Evolutionary conservation across 2,113 vertebrate species (phyloP), one percentile per base, ranked within the genome.

Genomic region (Otus sunia): DNA sequence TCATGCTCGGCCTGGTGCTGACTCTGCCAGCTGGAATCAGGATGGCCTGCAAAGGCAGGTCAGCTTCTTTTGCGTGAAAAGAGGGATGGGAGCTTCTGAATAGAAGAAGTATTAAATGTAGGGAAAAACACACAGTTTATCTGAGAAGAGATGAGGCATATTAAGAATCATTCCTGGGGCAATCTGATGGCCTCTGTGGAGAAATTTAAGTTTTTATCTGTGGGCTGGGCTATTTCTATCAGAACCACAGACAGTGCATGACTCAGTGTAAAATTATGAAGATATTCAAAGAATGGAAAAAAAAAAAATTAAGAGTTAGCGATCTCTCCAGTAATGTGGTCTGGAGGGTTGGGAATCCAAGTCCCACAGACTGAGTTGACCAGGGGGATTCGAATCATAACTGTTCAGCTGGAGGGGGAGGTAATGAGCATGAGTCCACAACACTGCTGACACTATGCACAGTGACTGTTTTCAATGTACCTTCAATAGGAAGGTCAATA

Each of bases 351-450:
- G 58, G 68, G 64, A 77, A 39, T 25, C 8, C 41, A 71, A 45
- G 21, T 43, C 22, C 25, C n/a, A 50, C 4, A 41, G 4, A 72
- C 5, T 13, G 43, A 86, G 43, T n/a, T 82, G 45, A 49, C n/a
- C 10, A 4, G 10, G 7, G 11, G 10, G 1, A 30, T 71, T 45
- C 1, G 5, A 47, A 9, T 53, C 23, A 9, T 30, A 10, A 7
- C 27, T 41, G 10, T 58, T 53, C 69, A 73, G 37, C 26, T 52
- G 47, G 37, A 82, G 15, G 7, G 3, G 10, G 8, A 66, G 55
- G 12, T 19, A 29, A n/a, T 10, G 19, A 66, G 15, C 27, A 7
- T 1, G 4, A 77, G 34, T 23, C 45, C 75, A 26, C 0, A 0
- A 14, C 49, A 16, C 19, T 13, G 23, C 2, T 36, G 30, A 17